Evolutionary conservation across 2,888 invertebrate species (phyloP), one percentile per base, ranked within the genome.

Genomic region (Psylliodes chrysocephalus): DNA sequence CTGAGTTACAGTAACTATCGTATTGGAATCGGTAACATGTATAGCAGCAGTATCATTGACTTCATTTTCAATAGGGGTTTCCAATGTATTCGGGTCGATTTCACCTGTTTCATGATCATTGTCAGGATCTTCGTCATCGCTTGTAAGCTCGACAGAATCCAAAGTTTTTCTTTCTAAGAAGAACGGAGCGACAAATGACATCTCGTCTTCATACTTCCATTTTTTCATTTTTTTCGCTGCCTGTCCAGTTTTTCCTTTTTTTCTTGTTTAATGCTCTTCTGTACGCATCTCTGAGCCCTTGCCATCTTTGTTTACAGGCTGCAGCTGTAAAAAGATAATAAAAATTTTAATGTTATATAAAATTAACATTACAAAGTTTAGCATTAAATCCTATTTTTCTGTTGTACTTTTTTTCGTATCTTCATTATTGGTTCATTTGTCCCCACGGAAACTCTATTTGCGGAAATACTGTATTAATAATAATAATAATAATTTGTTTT

Each of bases 141-240:
- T 59, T 44, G 52, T 46, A 17, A 63, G 15, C 25, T 63, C 52
- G 17, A 63, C 52, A 14, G 57, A 59, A 1, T 57, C 44, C 30
- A 42, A 52, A 30, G 40, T 19, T 53, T 59, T 63, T 38, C 22
- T 59, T 19, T 53, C 53, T 10, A 44, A 25, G 33, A 63, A 57
- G 17, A 57, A 63, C 35, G 40, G 22, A 57, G 52, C 22, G 8
- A 60, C 15, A 47, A 64, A 64, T 1, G 64, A 22, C 64, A 64
- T 61, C n/a, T 64, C 61, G 14, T 64, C 60, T 55, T 64, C 64
- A 18, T 60, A 60, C 28, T 51, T 60, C 55, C 55, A 64, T 54
- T 60, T 64, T 35, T 55, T 51, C 8, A 33, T 53, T n/a, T 63
- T 63, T 35, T 49, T 63, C 4, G 59, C 59, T 35, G 63, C 52